phyloP scores from a whole-genome alignment of 2,113 vertebrate species.

The Laticauda laticaudata region DNA sequence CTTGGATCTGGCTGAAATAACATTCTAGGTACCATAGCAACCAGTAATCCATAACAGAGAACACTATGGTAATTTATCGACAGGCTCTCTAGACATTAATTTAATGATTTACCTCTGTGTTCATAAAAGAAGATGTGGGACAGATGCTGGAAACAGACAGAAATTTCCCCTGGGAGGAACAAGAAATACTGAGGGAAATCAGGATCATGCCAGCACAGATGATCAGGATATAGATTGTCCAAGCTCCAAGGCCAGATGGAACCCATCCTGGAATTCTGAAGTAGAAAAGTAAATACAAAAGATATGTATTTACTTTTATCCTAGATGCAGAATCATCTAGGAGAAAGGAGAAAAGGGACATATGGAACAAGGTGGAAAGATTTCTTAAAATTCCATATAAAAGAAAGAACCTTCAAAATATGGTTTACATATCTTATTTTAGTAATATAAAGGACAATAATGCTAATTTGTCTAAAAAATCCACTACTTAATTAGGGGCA shows the following conservation, averaged over 20 bases:
- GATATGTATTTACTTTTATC: not conserved
- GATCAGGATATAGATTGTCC: slow-evolving; percentile 54
- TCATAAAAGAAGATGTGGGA: slow-evolving; percentile 52
- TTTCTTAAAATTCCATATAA: slow-evolving; percentile 8
- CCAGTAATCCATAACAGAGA: slow-evolving; percentile 37
- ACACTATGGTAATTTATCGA: slow-evolving; percentile 45
- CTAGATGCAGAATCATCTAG: not conserved
- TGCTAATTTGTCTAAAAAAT: slow-evolving; percentile 17
- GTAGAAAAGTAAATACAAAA: slow-evolving; percentile 27
- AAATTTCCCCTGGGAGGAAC: slow-evolving; percentile 51
- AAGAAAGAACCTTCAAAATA: not conserved
- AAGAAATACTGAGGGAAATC: slow-evolving; percentile 58
- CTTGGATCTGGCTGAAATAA: slow-evolving; percentile 13
- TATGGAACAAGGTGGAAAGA: not conserved
- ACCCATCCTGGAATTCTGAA: slow-evolving; percentile 33
- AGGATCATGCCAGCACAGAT: slow-evolving; percentile 52
- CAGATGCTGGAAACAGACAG: slow-evolving; percentile 59
- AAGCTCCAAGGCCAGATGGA: slow-evolving; percentile 41
- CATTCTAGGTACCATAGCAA: slow-evolving; percentile 44
- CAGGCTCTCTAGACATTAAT: slow-evolving; percentile 44
- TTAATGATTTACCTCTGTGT: slow-evolving; percentile 59
- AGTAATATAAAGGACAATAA: slow-evolving; percentile 15
- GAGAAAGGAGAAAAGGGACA: too few relatives aligned
- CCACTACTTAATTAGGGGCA: slow-evolving; percentile 20
- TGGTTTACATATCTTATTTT: slow-evolving; percentile 16